A percentile compares a stretch with the other conserved stretches of the same genome.
These are phyloP conservation scores for Poeciliopsis paucimaculata DNA, from an alignment of 2,797 vertebrate genomes.

Conservation along the genomic window DNA sequence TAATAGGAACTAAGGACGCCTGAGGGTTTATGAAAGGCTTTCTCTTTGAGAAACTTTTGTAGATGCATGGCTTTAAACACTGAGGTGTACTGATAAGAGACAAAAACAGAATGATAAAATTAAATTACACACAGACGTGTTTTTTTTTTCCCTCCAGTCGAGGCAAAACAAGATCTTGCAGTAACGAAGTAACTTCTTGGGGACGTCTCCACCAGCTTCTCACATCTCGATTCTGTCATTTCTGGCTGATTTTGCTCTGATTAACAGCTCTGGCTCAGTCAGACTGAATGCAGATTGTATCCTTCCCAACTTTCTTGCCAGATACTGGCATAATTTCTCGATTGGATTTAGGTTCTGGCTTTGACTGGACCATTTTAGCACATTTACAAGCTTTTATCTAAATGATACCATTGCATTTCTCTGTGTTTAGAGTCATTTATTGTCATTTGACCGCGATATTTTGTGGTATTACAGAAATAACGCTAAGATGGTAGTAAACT, in stretches of 20 bases:
- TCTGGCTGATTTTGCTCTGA: not conserved
- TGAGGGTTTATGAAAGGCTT: slow-evolving; percentile 5
- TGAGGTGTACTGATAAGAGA: not conserved
- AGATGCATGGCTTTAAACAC: not conserved
- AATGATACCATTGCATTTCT: not conserved
- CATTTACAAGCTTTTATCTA: not conserved
- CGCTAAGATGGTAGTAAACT: not conserved
- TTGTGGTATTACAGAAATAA: not conserved
- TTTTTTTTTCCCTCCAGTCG: not conserved
- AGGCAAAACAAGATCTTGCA: not conserved
- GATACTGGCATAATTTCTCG: not conserved
- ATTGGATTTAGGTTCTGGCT: not conserved
- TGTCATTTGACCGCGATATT: not conserved
- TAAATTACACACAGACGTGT: not conserved
- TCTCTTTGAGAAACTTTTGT: not conserved
- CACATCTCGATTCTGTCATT: not conserved
- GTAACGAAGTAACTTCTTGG: not conserved
- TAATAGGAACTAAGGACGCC: slow-evolving; percentile 9
- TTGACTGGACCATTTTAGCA: not conserved
- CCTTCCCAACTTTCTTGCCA: not conserved
- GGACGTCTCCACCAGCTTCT: not conserved
- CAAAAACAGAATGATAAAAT: not conserved
- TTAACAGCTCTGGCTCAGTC: not conserved
- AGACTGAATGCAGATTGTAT: not conserved
- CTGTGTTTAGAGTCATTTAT: not conserved